Conservation (phyloP, 2,888 invertebrate genomes). For the Frankliniella fusca region DNA sequence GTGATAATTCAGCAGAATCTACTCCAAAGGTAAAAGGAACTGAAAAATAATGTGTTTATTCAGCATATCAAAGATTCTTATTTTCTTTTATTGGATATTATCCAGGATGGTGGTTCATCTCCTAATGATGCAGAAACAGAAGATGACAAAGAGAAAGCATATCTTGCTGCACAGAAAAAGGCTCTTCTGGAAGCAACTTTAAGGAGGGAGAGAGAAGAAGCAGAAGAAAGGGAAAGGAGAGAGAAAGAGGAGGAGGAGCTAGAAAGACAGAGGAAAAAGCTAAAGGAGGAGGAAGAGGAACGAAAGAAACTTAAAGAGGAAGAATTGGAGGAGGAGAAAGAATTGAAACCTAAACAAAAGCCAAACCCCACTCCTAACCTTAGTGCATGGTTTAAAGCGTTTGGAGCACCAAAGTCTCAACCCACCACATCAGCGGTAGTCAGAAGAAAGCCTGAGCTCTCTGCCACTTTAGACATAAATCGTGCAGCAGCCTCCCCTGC, state of each 20-base stretch:
- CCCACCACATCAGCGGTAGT: constrained; percentile 44
- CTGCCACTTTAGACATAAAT: not conserved
- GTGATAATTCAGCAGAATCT: constrained; percentile 45
- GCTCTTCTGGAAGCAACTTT: constrained; percentile 37
- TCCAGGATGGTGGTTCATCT: constrained; percentile 6
- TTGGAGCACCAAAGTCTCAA: constrained; percentile 75
- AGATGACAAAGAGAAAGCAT: constrained; percentile 39
- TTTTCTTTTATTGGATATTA: not conserved
- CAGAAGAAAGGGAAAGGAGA: constrained; percentile 39
- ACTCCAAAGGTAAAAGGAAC: not conserved
- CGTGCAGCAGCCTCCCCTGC: not conserved
- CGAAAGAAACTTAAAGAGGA: constrained; percentile 31
- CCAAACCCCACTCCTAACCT: constrained; percentile 74
- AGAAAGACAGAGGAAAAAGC: constrained; percentile 38
- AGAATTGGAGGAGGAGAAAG: not conserved
- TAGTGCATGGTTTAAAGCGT: constrained; percentile 89
- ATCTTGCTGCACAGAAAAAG: constrained; percentile 37
- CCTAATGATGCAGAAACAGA: constrained; percentile 35
- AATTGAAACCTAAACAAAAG: constrained; percentile 40
- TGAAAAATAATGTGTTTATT: constrained; percentile 38
- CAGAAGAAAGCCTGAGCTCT: constrained; percentile 51
- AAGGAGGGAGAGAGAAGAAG: constrained; percentile 37
- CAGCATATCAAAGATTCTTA: constrained; percentile 38
- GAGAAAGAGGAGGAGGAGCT: constrained; percentile 40
- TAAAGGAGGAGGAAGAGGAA: constrained; percentile 40